Evolutionary conservation across 2,113 vertebrate genomes (phyloP).

Genomic region (Orycteropus afer): DNA sequence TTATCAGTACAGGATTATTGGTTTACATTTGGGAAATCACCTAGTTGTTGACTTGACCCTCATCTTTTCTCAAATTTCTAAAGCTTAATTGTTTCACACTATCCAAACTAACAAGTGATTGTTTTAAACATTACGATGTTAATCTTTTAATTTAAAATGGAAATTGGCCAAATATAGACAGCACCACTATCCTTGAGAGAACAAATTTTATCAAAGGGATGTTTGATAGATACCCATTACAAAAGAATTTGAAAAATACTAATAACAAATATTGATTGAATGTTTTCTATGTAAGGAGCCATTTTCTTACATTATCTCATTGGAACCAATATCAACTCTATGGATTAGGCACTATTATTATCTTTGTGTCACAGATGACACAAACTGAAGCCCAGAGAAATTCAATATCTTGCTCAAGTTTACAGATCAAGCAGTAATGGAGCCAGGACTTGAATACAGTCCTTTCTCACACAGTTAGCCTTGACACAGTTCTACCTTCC

Average conservation of each 20-base stretch:
- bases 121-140: neutral
- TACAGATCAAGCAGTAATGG: neutral
- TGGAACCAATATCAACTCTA: neutral
- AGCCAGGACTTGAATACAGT: neutral
- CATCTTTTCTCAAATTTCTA: neutral
- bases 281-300: neutral
- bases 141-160: neutral
- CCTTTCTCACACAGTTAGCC: neutral
- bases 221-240: neutral
- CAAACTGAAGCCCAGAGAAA: neutral
- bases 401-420: conserved; percentile 4
- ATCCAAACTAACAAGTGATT: neutral
- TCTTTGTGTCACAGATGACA: conserved; percentile 16
- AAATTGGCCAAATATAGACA: neutral
- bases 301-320: neutral
- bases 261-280: neutral
- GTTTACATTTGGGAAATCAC: neutral
- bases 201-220: neutral
- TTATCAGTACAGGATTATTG: neutral
- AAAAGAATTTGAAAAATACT: neutral
- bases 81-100: neutral
- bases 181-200: neutral
- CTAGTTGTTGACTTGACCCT: neutral
- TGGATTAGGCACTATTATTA: neutral
- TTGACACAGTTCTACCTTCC: neutral